These are phyloP conservation scores for Papilio machaon DNA, from an alignment of 1,140 invertebrate genomes.

Conservation along the genomic window DNA sequence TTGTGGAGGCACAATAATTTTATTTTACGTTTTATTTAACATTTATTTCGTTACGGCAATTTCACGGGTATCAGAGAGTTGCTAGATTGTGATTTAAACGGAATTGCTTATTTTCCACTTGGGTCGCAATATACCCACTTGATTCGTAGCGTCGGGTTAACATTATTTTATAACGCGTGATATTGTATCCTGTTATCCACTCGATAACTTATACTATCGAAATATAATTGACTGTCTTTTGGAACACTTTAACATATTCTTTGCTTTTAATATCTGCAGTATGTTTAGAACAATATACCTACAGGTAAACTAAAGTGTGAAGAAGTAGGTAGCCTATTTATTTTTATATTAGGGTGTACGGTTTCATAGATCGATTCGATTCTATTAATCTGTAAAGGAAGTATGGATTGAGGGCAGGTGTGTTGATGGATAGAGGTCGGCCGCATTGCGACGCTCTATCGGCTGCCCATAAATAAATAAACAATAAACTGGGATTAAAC, in stretches of 20 bases:
- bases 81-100: slow-evolving; percentile 80
- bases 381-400: neutral
- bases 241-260: slow-evolving; percentile 40
- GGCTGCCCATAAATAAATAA: slow-evolving; percentile 72
- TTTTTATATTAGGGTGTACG: neutral
- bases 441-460: slow-evolving; percentile 11
- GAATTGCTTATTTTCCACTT: slow-evolving; percentile 80
- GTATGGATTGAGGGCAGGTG: neutral
- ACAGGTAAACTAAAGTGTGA: neutral
- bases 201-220: slow-evolving; percentile 54
- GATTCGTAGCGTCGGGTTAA: slow-evolving; percentile 62
- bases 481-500: slow-evolving; percentile 77
- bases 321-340: neutral
- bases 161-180: slow-evolving; percentile 78
- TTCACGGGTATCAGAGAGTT: slow-evolving; percentile 81
- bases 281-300: neutral
- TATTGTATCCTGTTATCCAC: slow-evolving; percentile 68
- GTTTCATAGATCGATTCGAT: neutral
- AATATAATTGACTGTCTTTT: slow-evolving; percentile 51
- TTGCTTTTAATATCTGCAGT: neutral
- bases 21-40: slow-evolving; percentile 82
- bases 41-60: slow-evolving; percentile 81
- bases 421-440: slow-evolving; percentile 17
- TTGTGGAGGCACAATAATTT: slow-evolving; percentile 80
- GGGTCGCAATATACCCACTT: slow-evolving; percentile 55